These are phyloP conservation scores for Stenotaenia linearis DNA, from an alignment of 2,888 invertebrate species.

Conservation along the genomic window DNA sequence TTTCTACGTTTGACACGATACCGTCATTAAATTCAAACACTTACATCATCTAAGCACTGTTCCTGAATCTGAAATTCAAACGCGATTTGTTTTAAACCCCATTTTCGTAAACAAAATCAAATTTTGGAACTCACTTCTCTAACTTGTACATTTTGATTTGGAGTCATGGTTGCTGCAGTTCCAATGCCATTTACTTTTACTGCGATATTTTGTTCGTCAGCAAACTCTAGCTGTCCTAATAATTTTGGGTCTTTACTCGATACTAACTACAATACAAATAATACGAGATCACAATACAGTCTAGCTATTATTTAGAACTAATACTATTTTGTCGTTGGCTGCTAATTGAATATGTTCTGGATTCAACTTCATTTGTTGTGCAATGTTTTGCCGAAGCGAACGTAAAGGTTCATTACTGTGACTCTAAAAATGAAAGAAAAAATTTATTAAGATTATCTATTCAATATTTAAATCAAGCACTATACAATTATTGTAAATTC, in stretches of 20 bases:
- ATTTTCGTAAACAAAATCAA: too few species aligned
- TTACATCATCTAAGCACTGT: neutral
- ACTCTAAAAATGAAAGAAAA: conserved; percentile 39
- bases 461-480: neutral
- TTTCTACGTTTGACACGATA: too few species aligned
- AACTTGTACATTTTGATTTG: conserved; percentile 36
- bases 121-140: conserved; percentile 38
- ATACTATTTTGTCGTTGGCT: conserved; percentile 46
- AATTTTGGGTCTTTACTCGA: conserved; percentile 47
- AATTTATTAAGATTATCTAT: neutral
- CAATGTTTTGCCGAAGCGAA: conserved; percentile 46
- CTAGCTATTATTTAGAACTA: conserved; percentile 35
- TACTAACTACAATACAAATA: conserved; percentile 41
- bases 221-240: conserved; percentile 47
- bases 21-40: too few species aligned
- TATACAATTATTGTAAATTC: conserved; percentile 46
- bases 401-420: conserved; percentile 50
- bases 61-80: neutral
- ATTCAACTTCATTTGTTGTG: conserved; percentile 43
- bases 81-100: neutral
- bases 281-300: neutral
- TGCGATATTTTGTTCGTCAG: conserved; percentile 43
- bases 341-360: conserved; percentile 46
- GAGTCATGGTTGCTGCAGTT: neutral
- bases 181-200: conserved; percentile 37